Evolutionary conservation across 2,797 vertebrate species (phyloP).

Genomic region (Ptychadena robeensis): DNA sequence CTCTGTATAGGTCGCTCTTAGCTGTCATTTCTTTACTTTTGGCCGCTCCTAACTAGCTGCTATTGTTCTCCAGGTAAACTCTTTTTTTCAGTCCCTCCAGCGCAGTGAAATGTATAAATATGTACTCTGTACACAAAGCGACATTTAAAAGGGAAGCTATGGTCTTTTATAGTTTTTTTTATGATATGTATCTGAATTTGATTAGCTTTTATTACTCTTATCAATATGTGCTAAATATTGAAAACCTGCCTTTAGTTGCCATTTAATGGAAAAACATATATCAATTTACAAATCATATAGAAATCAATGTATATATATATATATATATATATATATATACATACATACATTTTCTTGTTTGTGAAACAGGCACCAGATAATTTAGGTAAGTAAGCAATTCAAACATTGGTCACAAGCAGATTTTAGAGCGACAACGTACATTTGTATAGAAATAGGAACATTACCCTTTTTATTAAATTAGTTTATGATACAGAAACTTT

Average conservation of each 20-base stretch:
- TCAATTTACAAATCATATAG: neutral
- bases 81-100: conserved; percentile 31
- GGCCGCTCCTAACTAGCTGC: conserved; percentile 38
- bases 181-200: neutral
- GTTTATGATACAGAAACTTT: neutral
- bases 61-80: conserved; percentile 47
- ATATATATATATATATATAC: too few relatives aligned
- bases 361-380: neutral
- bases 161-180: neutral
- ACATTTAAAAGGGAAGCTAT: neutral
- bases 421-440: too few relatives aligned
- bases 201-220: neutral
- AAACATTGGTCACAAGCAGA: neutral
- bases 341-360: too few relatives aligned
- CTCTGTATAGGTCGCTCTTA: conserved; percentile 14
- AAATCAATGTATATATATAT: neutral
- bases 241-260: neutral
- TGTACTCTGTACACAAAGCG: conserved; percentile 28
- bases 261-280: neutral
- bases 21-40: conserved; percentile 44
- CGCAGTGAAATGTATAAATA: conserved; percentile 20
- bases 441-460: too few relatives aligned
- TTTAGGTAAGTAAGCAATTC: neutral
- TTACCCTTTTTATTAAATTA: too few relatives aligned
- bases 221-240: neutral